Conservation (phyloP, 2,113 vertebrate species). For the Mohoua ochrocephala region DNA sequence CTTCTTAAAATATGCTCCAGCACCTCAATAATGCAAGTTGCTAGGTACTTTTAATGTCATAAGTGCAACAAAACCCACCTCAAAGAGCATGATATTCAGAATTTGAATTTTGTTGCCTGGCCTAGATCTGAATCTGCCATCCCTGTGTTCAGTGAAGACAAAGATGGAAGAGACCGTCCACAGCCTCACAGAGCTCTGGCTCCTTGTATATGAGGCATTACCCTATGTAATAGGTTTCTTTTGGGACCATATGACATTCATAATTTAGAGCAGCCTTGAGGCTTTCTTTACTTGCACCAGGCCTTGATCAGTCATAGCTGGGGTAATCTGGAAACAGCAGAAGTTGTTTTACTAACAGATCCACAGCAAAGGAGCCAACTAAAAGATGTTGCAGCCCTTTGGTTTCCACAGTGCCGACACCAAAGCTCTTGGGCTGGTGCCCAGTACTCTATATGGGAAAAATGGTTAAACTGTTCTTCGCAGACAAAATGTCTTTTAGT, state of each 20-base stretch:
- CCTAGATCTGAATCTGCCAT: neutral
- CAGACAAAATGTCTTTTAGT: constrained; percentile 37
- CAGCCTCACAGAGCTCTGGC: neutral
- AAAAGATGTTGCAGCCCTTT: neutral
- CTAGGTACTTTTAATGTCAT: accelerated
- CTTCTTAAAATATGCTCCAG: neutral
- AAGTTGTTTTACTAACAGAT: neutral
- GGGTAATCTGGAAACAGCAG: neutral
- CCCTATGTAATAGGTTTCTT: neutral
- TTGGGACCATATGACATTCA: neutral
- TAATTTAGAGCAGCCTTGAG: neutral
- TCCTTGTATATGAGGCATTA: neutral
- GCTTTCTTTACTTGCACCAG: neutral
- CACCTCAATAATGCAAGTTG: neutral
- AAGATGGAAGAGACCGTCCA: accelerated
- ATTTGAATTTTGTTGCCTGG: neutral
- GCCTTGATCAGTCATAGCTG: neutral
- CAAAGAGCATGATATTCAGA: neutral
- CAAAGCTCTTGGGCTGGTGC: neutral
- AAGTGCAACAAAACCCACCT: neutral
- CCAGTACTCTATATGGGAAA: neutral
- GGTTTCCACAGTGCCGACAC: neutral
- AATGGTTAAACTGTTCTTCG: neutral
- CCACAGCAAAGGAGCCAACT: neutral
- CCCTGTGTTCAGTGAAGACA: neutral